These are phyloP conservation scores for Pteropus rufus DNA, from an alignment of 2,797 vertebrate genomes.

Conservation along the genomic window DNA sequence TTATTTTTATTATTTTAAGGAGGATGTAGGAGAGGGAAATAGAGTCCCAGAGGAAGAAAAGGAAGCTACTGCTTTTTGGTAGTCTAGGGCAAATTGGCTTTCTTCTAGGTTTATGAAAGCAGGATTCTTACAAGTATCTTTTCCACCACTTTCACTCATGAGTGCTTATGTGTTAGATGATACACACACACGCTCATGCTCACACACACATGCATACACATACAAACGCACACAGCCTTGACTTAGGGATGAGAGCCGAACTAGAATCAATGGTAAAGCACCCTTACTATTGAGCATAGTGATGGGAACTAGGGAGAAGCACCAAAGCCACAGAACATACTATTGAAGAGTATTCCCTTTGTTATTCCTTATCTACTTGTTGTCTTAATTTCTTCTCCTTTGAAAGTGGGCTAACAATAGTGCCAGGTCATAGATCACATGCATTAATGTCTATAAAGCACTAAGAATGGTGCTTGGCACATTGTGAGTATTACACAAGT, in stretches of 20 bases:
- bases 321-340: background rate
- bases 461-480: background rate
- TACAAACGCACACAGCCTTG: background rate
- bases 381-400: background rate
- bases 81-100: background rate
- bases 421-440: background rate
- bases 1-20: background rate
- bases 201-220: background rate
- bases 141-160: background rate
- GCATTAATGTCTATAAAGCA: background rate
- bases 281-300: background rate
- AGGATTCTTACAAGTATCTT: background rate
- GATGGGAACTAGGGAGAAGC: background rate
- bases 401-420: background rate
- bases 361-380: background rate
- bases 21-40: background rate
- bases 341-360: background rate
- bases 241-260: background rate
- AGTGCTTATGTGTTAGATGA: background rate
- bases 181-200: background rate
- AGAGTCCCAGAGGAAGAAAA: background rate
- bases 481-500: background rate
- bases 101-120: background rate
- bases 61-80: background rate
- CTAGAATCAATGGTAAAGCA: background rate